These are phyloP conservation scores for Metaphire vulgaris DNA, from an alignment of 1,140 invertebrate species.

Conservation along the genomic window DNA sequence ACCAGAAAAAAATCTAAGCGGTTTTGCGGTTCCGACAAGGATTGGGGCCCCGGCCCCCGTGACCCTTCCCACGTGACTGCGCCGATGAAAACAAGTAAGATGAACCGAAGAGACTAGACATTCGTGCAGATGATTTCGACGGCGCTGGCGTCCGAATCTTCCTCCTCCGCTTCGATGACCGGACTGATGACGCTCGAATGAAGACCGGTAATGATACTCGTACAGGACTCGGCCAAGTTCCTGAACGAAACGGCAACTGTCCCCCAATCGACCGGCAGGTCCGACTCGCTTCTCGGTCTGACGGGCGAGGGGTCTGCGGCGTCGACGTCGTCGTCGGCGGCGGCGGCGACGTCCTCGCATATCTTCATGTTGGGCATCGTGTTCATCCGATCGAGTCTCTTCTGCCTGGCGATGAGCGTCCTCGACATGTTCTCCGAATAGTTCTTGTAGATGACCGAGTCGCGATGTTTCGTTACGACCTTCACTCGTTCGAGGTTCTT, in stretches of 20 bases:
- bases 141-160: not conserved
- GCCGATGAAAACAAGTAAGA: too few relatives aligned
- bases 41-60: too few relatives aligned
- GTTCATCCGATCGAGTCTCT: conserved; percentile 41
- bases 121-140: not conserved
- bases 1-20: too few relatives aligned
- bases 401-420: conserved; percentile 45
- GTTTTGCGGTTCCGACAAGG: too few relatives aligned
- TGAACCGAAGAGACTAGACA: too few relatives aligned
- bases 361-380: conserved; percentile 38
- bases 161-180: not conserved
- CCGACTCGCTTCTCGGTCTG: not conserved
- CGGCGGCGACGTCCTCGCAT: too few relatives aligned
- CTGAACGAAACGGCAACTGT: too few relatives aligned
- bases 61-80: too few relatives aligned
- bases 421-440: conserved; percentile 43
- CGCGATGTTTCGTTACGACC: conserved; percentile 42
- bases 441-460: conserved; percentile 48
- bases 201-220: not conserved
- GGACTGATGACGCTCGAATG: not conserved
- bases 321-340: not conserved
- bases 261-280: not conserved
- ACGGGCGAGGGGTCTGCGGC: not conserved
- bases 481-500: conserved; percentile 45
- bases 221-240: not conserved